Base-by-base conservation (phyloP, 2,113 vertebrate genomes). In the Solenodon paradoxus region DNA sequence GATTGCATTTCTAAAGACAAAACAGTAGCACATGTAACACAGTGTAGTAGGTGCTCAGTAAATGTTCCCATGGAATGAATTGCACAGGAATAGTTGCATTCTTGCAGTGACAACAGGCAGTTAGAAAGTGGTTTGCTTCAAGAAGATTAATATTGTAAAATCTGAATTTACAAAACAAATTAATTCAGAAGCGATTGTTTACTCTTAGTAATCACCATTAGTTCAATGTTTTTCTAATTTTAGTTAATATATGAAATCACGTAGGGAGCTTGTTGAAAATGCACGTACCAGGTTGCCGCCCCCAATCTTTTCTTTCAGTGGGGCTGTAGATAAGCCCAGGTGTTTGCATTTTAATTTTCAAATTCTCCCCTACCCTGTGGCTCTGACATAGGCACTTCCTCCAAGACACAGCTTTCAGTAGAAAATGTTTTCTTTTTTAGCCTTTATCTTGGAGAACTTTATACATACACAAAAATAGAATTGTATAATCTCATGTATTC, bases 121-220 rank as follows among this genome's bases (percentile, higher is more conserved):
- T 59, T 88, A 57, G 71, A 93, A 96, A 78, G 93, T 11, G 22
- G 40, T 72, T 93, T 19, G 5, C 66, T 86, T 49, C 40, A 82
- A 92, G 83, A 91, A 95, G 80, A 77, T 71, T 64, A 89, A 92
- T 78, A 86, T 35, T 77, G 30, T 78, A 49, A 88, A 93, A 53
- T 92, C 61, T 86, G 32, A 82, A 68, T 93, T 90, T 87, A 72
- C 8, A 90, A 95, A 89, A 96, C 84, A 86, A 47, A 91, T 92
- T 81, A 93, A 92, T 78, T 83, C 47, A 90, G 75, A 86, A 97
- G 47, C 90, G 68, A 96, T 66, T 95, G 32, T 87, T 95, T 92
- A 89, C 93, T 85, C 95, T 72, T 87, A 81, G 42, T 75, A 96
- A 77, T 96, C 74, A 47, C 30, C n/a, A n/a, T 92, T 66, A 47